phyloP scores from a whole-genome alignment of 2,113 vertebrate genomes.

The Ciconia maguari region DNA sequence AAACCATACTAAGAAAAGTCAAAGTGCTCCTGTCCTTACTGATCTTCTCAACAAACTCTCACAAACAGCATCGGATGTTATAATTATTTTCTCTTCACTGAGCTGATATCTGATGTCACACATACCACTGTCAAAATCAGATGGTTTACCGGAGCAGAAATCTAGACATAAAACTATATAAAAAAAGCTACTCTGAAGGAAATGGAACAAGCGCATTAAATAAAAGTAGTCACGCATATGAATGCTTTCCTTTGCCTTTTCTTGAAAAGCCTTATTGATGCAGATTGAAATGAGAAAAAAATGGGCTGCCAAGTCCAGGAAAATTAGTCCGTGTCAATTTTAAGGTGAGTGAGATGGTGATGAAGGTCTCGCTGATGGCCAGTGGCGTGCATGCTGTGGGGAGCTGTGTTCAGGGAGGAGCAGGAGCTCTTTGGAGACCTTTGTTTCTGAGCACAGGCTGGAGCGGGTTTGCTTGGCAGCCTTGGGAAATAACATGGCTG shows the following conservation, averaged over 20 bases:
- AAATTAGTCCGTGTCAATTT: not conserved
- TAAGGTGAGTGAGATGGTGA: not conserved
- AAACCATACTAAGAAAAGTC: slow-evolving; percentile 51
- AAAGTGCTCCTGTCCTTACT: slow-evolving; percentile 22
- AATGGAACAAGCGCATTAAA: not conserved
- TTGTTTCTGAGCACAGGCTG: not conserved
- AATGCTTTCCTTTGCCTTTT: not conserved
- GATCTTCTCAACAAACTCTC: slow-evolving; percentile 43
- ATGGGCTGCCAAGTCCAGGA: not conserved
- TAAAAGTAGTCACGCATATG: not conserved
- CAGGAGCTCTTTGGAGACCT: not conserved
- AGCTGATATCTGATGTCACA: not conserved
- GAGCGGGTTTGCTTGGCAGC: not conserved
- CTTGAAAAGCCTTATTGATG: not conserved
- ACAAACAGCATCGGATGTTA: not conserved
- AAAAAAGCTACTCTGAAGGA: not conserved
- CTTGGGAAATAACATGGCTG: not conserved
- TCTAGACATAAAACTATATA: not conserved
- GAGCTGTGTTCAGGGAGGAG: not conserved
- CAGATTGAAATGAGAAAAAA: not conserved
- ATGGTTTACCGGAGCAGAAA: not conserved
- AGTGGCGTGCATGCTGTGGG: fast-evolving
- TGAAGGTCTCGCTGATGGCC: not conserved
- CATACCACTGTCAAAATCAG: not conserved
- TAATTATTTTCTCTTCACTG: slow-evolving; percentile 24